Base-by-base conservation (phyloP, 2,113 vertebrate species). In the Illadopsis cleaveri region DNA sequence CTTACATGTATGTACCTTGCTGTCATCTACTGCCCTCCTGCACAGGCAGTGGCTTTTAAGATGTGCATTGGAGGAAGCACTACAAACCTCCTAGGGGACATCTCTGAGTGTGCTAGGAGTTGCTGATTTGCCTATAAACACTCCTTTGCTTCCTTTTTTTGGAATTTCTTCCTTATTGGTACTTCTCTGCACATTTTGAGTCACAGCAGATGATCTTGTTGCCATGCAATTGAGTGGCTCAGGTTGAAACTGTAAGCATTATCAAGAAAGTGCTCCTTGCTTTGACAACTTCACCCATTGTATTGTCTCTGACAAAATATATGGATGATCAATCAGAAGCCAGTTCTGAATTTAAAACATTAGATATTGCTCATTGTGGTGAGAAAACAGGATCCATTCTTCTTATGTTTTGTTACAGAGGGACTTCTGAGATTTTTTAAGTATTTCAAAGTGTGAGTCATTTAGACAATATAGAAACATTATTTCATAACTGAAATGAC, bases 91-190 rank as follows among this genome's bases (percentile, higher is more conserved):
- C 69, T 73, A 86, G 89, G 89, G 94, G 94, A 91, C 97, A 97
- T 98, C 97, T 97, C 82, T 97, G 96, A 97, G 96, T 12, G 98
- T 97, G 95, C 94, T 92, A 57, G 97, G 86, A 96, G 94, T 96
- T 90, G 57, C 82, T 53, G 22, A 60, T 80, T 85, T 79, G 51
- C 24, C 77, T 24, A 23, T 44, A 72, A 53, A 82, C 64, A 82
- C 60, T 92, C 30, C 40, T 96, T 91, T 90, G 73, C 8, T 35
- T 78, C 85, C 85, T 89, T 64, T 94, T 94, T 31, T 84, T 77
- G 86, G 90, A 30, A 54, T 44, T 30, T 54, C 48, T 79, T 79
- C 76, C 60, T 79, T 79, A 28, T 87, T 81, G 86, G 90, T 90
- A 83, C 47, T 81, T 89, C 45, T 97, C 94, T 97, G 96, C 75